Base-by-base conservation (phyloP, 2,113 vertebrate genomes). In the Brachionichthys hirsutus region DNA sequence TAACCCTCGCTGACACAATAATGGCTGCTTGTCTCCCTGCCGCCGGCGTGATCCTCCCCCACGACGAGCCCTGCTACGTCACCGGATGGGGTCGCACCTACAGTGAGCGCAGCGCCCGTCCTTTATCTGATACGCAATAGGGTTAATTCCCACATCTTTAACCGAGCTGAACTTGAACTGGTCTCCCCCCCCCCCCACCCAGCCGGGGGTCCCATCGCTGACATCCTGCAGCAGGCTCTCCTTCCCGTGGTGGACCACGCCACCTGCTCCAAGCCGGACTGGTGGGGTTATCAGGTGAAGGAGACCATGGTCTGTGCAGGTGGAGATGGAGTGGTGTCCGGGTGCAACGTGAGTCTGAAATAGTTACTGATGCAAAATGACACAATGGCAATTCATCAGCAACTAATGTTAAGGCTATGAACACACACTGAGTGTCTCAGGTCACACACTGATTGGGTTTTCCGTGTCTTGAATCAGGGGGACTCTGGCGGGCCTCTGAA, bases 401-500 rank as follows among this genome's bases (percentile, higher is more conserved):
- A 35, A 35, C 8, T 40, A 40, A 40, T 56, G 18, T 13, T 34
- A 34, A 14, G 35, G 8, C 11, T 30, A 45, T 3, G 9, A 35
- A 35, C 34, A 6, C 5, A n/a, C n/a, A n/a, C n/a, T 35, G 34
- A 35, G 9, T 35, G 34, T 35, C 34, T 35, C 9, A 35, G 9
- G 34, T 35, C 34, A 4, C 34, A 35, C 34, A 35, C 34, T 35
- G 34, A 35, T 35, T 4, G 4, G 34, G 9, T 35, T 6, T 35
- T 35, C 9, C 34, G 5, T 38, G 36, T 38, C 64, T 6, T 72
- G 54, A 56, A 30, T 34, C 89, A 98, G 96, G 94, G 94, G 0
- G 95, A 98, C 70, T 98, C 96, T 0, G 95, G 95, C 0, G 95
- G 95, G 1, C 94, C 95, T 2, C 89, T 98, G 89, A 98, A 94